Evolutionary conservation across 2,888 invertebrate species (phyloP).

Genomic region (Dermolepida albohirtum): DNA sequence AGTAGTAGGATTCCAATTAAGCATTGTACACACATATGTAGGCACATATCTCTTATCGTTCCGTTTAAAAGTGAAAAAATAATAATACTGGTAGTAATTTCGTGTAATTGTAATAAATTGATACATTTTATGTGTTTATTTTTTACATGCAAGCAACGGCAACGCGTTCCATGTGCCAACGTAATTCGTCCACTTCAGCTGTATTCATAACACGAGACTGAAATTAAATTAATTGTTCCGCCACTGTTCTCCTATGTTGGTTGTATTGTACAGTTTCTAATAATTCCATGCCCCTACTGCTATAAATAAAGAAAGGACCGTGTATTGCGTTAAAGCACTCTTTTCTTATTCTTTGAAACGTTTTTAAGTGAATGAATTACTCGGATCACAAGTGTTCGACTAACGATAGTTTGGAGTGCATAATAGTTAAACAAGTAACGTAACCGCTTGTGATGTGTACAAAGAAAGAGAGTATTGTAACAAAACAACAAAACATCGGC

Average conservation of each 20-base stretch:
- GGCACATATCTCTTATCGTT: conserved; percentile 17
- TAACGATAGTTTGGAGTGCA: conserved; percentile 2
- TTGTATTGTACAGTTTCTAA: conserved; percentile 18
- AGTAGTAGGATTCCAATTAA: conserved; percentile 37
- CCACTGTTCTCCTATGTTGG: conserved; percentile 3
- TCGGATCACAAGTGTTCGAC: conserved; percentile 25
- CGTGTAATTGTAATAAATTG: conserved; percentile 38
- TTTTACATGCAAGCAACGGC: conserved; percentile 27
- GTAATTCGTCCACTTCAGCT: conserved; percentile 31
- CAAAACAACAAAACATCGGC: neutral
- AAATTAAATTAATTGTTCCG: conserved; percentile 34
- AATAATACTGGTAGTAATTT: conserved; percentile 35
- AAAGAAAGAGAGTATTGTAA: neutral
- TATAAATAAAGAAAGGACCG: conserved; percentile 22
- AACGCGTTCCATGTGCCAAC: conserved; percentile 10
- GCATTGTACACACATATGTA: conserved; percentile 20
- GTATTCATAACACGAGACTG: conserved; percentile 26
- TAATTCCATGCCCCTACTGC: conserved; percentile 13
- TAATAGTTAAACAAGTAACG: conserved; percentile 9
- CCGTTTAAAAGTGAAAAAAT: conserved; percentile 33
- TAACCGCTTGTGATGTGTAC: conserved; percentile 11
- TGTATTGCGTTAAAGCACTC: conserved; percentile 15
- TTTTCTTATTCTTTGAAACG: conserved; percentile 23
- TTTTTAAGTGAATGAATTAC: conserved; percentile 26
- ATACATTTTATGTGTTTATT: conserved; percentile 34